phyloP scores from a whole-genome alignment of 2,113 vertebrate genomes.

The Camelus dromedarius region DNA sequence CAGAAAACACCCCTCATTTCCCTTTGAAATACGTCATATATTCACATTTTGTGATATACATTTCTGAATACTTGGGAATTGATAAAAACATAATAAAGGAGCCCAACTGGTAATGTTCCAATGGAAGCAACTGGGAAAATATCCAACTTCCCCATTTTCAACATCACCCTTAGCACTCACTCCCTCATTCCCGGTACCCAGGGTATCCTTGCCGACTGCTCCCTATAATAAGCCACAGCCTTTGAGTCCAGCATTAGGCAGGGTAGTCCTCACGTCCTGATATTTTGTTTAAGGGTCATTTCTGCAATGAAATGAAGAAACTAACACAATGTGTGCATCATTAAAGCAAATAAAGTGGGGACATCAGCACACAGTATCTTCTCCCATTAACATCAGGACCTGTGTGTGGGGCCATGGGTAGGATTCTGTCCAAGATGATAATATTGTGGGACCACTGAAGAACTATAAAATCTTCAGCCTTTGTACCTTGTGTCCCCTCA shows the following conservation, averaged over 20 bases:
- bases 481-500: not conserved
- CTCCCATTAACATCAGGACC: not conserved
- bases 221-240: too few species aligned
- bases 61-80: not conserved
- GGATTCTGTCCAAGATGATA: not conserved
- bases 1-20: not conserved
- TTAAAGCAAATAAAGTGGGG: not conserved
- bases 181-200: not conserved
- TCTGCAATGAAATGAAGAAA: not conserved
- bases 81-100: not conserved
- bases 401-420: too few species aligned
- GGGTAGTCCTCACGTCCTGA: not conserved
- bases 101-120: not conserved
- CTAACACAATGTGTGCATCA: not conserved
- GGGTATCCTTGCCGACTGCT: fast-evolving
- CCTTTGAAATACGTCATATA: not conserved
- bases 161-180: too few species aligned
- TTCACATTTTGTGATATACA: not conserved
- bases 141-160: not conserved
- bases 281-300: not conserved
- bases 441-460: too few species aligned
- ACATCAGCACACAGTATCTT: not conserved
- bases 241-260: not conserved
- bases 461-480: not conserved
- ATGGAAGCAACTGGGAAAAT: not conserved